Conservation (phyloP, 64 coral and sea anemone genomes). For the Stichodactyla mertensii region DNA sequence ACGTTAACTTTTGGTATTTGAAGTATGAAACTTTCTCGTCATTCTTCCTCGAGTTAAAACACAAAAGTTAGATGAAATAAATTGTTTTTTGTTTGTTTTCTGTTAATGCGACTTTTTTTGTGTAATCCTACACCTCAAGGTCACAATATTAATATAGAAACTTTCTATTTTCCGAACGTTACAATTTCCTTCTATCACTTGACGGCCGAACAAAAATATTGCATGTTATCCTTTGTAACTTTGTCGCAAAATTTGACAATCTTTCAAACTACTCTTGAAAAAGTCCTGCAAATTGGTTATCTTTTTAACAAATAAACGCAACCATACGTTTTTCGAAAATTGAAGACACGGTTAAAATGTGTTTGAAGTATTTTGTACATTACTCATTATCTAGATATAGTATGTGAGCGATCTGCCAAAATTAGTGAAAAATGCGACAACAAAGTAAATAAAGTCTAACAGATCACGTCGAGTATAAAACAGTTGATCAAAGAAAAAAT, state of each 20-base stretch:
- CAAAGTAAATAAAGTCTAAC: background rate
- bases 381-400: no score
- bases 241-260: background rate
- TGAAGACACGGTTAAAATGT: no score
- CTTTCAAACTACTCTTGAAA: no score
- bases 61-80: background rate
- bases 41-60: background rate
- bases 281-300: no score
- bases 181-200: no score
- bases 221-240: no score
- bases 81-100: no score
- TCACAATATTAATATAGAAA: background rate
- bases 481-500: background rate
- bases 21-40: no score
- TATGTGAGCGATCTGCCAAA: background rate
- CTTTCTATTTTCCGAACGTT: background rate
- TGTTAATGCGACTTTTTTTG: background rate
- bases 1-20: background rate
- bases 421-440: background rate
- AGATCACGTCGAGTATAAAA: background rate
- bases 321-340: no score
- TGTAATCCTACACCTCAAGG: background rate
- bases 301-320: no score
- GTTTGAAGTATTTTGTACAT: no score
- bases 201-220: no score